phyloP scores from a whole-genome alignment of 2,888 invertebrate genomes.

The Nemotelus nigrinus region DNA sequence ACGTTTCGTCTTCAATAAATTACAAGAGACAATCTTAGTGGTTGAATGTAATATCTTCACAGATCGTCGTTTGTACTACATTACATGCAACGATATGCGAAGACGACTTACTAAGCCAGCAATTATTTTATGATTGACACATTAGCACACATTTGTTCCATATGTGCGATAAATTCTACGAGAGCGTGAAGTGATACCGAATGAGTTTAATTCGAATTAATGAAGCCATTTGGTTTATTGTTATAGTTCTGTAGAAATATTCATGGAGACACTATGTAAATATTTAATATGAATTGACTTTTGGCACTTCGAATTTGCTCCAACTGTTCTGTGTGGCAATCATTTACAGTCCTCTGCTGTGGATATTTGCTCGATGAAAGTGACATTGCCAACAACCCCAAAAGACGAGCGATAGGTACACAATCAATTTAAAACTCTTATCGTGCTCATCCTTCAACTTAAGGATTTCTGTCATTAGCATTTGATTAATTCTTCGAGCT shows the following conservation, averaged over 20 bases:
- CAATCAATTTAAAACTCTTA: slow-evolving; percentile 43
- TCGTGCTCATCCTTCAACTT: slow-evolving; percentile 50
- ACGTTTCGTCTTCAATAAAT: slow-evolving; percentile 25
- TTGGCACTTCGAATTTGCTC: background rate
- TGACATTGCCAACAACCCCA: slow-evolving; percentile 27
- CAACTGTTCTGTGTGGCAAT: background rate
- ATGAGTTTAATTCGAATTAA: slow-evolving; percentile 3
- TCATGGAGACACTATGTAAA: too few species aligned
- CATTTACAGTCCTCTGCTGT: background rate
- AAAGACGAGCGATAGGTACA: slow-evolving; percentile 35
- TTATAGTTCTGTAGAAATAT: background rate
- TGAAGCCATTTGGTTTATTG: slow-evolving; percentile 13
- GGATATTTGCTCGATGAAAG: background rate
- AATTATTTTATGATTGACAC: slow-evolving; percentile 50
- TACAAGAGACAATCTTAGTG: slow-evolving; percentile 26
- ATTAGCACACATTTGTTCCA: slow-evolving; percentile 50
- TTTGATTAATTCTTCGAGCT: slow-evolving; percentile 63
- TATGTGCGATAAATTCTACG: slow-evolving; percentile 43
- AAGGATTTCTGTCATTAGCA: slow-evolving; percentile 64
- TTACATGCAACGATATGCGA: background rate
- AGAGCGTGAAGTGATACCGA: background rate
- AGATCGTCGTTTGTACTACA: slow-evolving; percentile 28
- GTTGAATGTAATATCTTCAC: slow-evolving; percentile 27
- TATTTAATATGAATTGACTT: background rate
- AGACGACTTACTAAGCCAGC: slow-evolving; percentile 36